These are phyloP conservation scores for Volucella inanis DNA, from an alignment of 2,888 invertebrate genomes.

Conservation along the genomic window DNA sequence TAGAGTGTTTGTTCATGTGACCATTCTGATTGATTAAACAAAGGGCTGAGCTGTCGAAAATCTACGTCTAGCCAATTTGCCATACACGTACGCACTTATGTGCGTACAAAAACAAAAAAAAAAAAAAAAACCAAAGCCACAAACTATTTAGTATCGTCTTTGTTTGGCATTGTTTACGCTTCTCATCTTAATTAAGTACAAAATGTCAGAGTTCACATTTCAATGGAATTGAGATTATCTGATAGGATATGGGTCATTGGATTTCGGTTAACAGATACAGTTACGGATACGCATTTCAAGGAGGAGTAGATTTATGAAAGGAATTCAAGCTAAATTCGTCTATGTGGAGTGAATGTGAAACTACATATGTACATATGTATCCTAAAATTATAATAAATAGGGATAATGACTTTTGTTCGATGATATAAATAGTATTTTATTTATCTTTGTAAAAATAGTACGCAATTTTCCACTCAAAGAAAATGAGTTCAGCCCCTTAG, in stretches of 20 bases:
- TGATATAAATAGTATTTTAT: no score
- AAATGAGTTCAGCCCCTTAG: no score
- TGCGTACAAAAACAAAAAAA: background rate
- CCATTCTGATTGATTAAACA: slow-evolving; percentile 54
- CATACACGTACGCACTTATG: background rate
- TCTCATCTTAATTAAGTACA: slow-evolving; percentile 57
- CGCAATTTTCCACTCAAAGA: no score
- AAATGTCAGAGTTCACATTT: slow-evolving; percentile 56
- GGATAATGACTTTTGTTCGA: no score
- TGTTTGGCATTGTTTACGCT: slow-evolving; percentile 47
- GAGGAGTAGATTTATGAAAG: no score
- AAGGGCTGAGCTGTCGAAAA: slow-evolving; percentile 40
- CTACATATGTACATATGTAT: no score
- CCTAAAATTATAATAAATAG: no score
- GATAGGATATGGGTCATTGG: slow-evolving; percentile 40
- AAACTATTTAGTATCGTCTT: background rate
- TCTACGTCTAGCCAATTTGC: slow-evolving; percentile 42
- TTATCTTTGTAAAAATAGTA: no score
- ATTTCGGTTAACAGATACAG: slow-evolving; percentile 26
- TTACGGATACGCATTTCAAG: no score
- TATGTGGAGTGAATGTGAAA: no score
- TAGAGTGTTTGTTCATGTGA: slow-evolving; percentile 45
- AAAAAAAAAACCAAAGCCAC: slow-evolving; percentile 6
- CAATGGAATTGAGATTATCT: slow-evolving; percentile 34
- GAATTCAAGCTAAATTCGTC: no score